phyloP scores from a whole-genome alignment of 2,113 vertebrate genomes.

The Vimba vimba region DNA sequence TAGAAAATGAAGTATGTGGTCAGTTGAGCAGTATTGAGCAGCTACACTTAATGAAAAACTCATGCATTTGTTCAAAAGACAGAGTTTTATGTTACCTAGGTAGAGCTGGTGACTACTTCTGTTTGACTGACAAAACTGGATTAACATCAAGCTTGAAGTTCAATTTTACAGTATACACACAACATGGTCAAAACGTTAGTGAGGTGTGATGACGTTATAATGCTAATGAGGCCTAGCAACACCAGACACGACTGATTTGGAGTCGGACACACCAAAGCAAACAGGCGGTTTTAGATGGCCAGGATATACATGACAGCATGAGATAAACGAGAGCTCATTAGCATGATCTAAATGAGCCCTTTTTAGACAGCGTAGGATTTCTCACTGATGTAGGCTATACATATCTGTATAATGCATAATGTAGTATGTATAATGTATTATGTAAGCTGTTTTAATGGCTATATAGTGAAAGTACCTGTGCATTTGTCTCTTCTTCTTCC shows the following conservation, averaged over 20 bases:
- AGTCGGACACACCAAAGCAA: conserved; percentile 48
- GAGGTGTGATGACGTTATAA: conserved; percentile 14
- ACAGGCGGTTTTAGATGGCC: conserved; percentile 34
- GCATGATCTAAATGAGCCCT: conserved; percentile 22
- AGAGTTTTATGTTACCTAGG: background rate
- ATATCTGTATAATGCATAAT: conserved; percentile 13
- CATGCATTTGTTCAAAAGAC: background rate
- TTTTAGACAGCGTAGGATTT: conserved; percentile 8
- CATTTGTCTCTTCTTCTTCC: background rate
- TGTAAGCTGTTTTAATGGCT: conserved; percentile 30
- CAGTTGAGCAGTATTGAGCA: background rate
- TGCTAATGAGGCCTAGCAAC: conserved; percentile 36
- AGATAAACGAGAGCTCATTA: conserved; percentile 19
- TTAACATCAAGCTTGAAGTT: background rate
- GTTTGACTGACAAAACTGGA: background rate
- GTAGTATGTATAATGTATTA: conserved; percentile 19
- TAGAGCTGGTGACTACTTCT: background rate
- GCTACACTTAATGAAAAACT: conserved; percentile 7
- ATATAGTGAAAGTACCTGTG: background rate
- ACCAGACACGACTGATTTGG: background rate
- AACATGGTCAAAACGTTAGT: background rate
- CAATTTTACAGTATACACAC: background rate
- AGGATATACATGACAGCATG: conserved; percentile 27
- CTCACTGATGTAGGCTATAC: conserved; percentile 13
- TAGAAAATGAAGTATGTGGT: conserved; percentile 44